Evolutionary conservation across 1,140 invertebrate species (phyloP).

Genomic region (Cydia pomonella): DNA sequence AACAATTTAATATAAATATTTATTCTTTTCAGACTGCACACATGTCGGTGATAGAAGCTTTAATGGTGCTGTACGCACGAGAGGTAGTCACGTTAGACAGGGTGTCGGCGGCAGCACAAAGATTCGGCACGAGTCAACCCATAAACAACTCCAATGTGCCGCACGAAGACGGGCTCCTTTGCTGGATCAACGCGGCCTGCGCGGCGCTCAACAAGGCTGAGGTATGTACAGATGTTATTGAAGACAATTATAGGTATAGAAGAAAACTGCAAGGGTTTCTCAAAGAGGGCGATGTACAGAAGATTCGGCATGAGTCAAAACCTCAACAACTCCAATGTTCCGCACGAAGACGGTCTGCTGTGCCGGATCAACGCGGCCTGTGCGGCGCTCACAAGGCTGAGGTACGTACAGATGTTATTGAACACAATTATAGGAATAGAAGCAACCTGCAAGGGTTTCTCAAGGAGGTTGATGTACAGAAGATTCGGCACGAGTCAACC

Average conservation of each 20-base stretch:
- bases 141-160: slow-evolving; percentile 82
- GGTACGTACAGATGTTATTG: slow-evolving; percentile 41
- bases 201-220: slow-evolving; percentile 84
- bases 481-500: slow-evolving; percentile 61
- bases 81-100: slow-evolving; percentile 95
- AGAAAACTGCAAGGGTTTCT: slow-evolving; percentile 70
- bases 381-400: slow-evolving; percentile 83
- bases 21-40: slow-evolving; percentile 90
- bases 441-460: slow-evolving; percentile 47
- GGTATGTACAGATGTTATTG: slow-evolving; percentile 42
- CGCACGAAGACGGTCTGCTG: slow-evolving; percentile 93
- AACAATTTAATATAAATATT: background rate
- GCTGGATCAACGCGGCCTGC: slow-evolving; percentile 95
- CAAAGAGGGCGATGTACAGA: slow-evolving; percentile 89
- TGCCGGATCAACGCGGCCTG: slow-evolving; percentile 95
- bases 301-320: slow-evolving; percentile 81
- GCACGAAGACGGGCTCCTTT: slow-evolving; percentile 92
- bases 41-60: slow-evolving; percentile 97
- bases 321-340: slow-evolving; percentile 81
- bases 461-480: background rate
- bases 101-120: slow-evolving; percentile 91
- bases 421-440: background rate
- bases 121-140: slow-evolving; percentile 81
- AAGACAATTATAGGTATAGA: background rate
- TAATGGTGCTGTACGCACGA: slow-evolving; percentile 97